A percentile compares a stretch with the other conserved stretches of the same genome.
These are phyloP conservation scores for Oligia strigilis DNA, from an alignment of 2,888 invertebrate species.

Conservation along the genomic window DNA sequence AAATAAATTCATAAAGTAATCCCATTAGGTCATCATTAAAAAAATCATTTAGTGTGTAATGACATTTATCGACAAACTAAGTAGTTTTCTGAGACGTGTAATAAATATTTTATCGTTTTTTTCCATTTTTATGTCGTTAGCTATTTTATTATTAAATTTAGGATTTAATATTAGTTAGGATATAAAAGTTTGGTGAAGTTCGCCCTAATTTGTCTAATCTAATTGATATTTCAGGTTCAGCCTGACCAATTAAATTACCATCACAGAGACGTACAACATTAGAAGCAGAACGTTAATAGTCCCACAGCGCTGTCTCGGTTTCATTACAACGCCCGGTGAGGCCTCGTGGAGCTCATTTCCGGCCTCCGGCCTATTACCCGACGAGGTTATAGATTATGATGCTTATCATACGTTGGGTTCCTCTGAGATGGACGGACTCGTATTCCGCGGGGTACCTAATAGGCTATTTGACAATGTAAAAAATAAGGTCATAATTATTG, in stretches of 20 bases:
- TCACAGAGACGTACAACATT: constrained; percentile 33
- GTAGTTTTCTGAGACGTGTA: too few species aligned
- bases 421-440: neutral
- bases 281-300: constrained; percentile 15
- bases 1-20: too few species aligned
- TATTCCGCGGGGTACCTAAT: neutral
- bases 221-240: constrained; percentile 27
- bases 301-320: constrained; percentile 36
- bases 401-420: constrained; percentile 27
- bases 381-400: constrained; percentile 44
- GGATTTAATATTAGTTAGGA: too few species aligned
- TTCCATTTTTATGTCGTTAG: too few species aligned
- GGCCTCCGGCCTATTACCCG: constrained; percentile 28
- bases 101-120: too few species aligned
- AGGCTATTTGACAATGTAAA: too few species aligned
- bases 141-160: too few species aligned
- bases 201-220: neutral
- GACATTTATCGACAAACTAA: too few species aligned
- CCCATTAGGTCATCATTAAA: too few species aligned
- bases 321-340: constrained; percentile 33
- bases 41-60: too few species aligned
- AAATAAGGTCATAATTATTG: too few species aligned
- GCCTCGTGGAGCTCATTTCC: constrained; percentile 50
- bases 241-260: constrained; percentile 36
- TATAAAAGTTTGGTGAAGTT: neutral